These are phyloP conservation scores for Perca schrenkii DNA, from an alignment of 2,113 vertebrate genomes.

Conservation along the genomic window DNA sequence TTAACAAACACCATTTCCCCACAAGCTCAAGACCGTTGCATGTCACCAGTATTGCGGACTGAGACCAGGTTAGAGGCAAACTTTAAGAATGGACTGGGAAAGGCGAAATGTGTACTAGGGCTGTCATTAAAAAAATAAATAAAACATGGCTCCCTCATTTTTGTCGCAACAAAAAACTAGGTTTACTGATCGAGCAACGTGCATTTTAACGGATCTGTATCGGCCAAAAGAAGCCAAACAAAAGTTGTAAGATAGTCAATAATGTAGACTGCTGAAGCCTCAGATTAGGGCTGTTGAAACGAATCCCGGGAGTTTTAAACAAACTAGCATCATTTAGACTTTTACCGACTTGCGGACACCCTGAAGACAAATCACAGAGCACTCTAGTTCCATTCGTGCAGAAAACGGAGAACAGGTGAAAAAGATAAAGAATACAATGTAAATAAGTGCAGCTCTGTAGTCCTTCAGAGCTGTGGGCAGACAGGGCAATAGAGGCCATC, in stretches of 20 bases:
- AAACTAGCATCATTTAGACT: neutral
- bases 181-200: neutral
- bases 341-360: constrained; percentile 12
- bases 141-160: too few relatives aligned
- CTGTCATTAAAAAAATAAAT: too few relatives aligned
- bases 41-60: neutral
- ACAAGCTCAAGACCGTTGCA: too few relatives aligned
- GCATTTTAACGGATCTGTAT: neutral
- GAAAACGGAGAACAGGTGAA: constrained; percentile 5
- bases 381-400: neutral
- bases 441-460: neutral
- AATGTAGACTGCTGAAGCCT: neutral
- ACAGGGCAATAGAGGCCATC: neutral
- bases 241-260: neutral
- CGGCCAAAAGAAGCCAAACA: too few relatives aligned
- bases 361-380: constrained; percentile 8
- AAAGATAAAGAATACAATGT: neutral
- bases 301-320: neutral
- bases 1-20: neutral
- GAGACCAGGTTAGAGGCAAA: too few relatives aligned
- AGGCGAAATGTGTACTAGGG: too few relatives aligned
- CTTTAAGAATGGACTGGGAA: too few relatives aligned
- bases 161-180: too few relatives aligned
- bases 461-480: neutral
- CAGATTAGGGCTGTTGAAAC: neutral